Evolutionary conservation across 2,113 vertebrate genomes (phyloP).

Genomic region (Phylloscopus trochilus): DNA sequence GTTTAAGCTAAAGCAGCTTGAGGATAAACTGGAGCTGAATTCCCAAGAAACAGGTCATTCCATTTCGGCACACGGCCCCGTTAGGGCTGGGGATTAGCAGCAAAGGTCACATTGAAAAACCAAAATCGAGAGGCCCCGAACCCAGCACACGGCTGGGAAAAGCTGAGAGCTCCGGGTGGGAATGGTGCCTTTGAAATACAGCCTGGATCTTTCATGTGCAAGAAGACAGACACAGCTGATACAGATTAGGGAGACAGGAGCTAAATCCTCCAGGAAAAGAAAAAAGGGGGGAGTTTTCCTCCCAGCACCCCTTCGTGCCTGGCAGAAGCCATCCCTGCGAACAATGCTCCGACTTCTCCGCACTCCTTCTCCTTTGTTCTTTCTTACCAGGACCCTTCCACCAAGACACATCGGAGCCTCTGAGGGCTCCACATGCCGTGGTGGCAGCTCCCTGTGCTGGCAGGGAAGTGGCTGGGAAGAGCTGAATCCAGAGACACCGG

Average conservation of each 20-base stretch:
- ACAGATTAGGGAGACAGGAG: conserved; percentile 7
- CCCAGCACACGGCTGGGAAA: not conserved
- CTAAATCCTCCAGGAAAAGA: not conserved
- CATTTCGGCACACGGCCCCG: not conserved
- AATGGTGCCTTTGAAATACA: not conserved
- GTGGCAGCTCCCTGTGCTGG: not conserved
- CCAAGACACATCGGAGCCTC: not conserved
- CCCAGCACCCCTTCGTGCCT: conserved; percentile 1
- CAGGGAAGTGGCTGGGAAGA: not conserved
- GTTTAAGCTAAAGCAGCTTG: conserved; percentile 40
- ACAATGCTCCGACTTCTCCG: not conserved
- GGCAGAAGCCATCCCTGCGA: not conserved
- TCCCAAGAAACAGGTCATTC: conserved; percentile 33
- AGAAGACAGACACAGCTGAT: not conserved
- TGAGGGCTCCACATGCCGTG: not conserved
- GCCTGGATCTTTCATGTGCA: not conserved
- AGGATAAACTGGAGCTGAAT: conserved; percentile 40
- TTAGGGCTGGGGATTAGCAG: conserved; percentile 25
- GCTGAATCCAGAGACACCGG: not conserved
- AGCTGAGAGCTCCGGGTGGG: not conserved
- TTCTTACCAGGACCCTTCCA: not conserved
- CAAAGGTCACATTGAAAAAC: conserved; percentile 52
- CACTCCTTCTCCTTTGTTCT: conserved; percentile 2
- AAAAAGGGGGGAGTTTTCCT: not conserved
- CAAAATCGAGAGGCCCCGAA: not conserved